A percentile compares a stretch with the other conserved stretches of the same genome.
Evolutionary conservation across 2,888 invertebrate species (phyloP).

Genomic region (Aphidoletes aphidimyza): DNA sequence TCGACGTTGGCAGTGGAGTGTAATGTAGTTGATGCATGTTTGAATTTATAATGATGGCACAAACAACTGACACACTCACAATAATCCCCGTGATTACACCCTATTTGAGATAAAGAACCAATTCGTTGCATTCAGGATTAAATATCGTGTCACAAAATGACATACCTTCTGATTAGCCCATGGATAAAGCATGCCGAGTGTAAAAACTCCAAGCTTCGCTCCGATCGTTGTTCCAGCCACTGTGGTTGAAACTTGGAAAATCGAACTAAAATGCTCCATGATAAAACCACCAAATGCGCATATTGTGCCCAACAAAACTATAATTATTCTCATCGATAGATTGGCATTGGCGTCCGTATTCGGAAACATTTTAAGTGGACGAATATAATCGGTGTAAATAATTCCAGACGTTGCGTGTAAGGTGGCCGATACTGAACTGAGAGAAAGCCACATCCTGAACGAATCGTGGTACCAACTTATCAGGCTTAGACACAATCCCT

Average conservation of each 20-base stretch:
- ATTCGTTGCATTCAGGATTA: no score
- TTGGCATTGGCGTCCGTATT: conserved; percentile 67
- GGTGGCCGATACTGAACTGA: conserved; percentile 69
- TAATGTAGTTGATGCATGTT: no score
- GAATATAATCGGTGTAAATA: conserved; percentile 71
- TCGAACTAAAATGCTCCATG: conserved; percentile 67
- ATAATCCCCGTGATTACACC: neutral
- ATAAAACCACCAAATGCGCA: conserved; percentile 70
- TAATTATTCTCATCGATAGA: conserved; percentile 67
- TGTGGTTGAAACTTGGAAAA: conserved; percentile 67
- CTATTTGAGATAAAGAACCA: neutral
- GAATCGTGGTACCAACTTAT: conserved; percentile 66
- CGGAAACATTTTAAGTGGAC: conserved; percentile 63
- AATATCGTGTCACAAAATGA: no score
- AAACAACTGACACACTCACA: neutral
- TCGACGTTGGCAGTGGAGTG: neutral
- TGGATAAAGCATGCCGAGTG: neutral
- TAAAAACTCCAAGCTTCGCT: neutral
- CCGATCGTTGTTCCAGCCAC: conserved; percentile 62
- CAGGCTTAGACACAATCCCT: conserved; percentile 65
- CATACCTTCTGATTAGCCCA: neutral
- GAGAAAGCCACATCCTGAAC: conserved; percentile 55
- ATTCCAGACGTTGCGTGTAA: conserved; percentile 70
- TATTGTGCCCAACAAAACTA: conserved; percentile 68
- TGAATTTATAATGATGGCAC: neutral